A percentile compares a stretch with the other conserved stretches of the same genome.
Evolutionary conservation across 2,797 vertebrate genomes (phyloP).

Genomic region (Triplophysa yarkandensis): DNA sequence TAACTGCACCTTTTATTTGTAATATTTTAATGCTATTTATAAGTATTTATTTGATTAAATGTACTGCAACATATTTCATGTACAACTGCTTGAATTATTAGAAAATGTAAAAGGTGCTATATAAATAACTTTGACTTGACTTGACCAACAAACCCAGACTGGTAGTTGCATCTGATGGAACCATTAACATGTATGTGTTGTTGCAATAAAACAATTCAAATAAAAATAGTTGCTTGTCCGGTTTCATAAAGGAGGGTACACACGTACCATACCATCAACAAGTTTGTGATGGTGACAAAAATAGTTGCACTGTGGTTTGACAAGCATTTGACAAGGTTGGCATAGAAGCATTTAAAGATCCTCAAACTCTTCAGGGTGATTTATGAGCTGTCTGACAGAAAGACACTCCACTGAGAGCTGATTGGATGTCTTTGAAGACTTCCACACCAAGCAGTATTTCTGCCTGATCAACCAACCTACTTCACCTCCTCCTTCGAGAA

Average conservation of each 20-base stretch:
- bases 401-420: neutral
- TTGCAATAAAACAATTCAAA: too few relatives aligned
- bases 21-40: too few relatives aligned
- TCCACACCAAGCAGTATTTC: neutral
- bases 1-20: too few relatives aligned
- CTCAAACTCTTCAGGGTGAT: neutral
- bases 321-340: conserved; percentile 1
- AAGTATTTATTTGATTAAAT: too few relatives aligned
- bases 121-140: too few relatives aligned
- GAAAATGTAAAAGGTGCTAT: too few relatives aligned
- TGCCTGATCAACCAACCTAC: neutral
- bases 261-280: neutral
- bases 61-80: too few relatives aligned
- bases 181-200: too few relatives aligned
- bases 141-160: too few relatives aligned
- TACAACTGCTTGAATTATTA: too few relatives aligned
- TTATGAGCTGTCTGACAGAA: neutral
- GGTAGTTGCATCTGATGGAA: too few relatives aligned
- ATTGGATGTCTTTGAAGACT: neutral
- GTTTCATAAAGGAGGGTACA: neutral
- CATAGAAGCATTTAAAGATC: neutral
- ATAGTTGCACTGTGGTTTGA: neutral
- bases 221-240: neutral
- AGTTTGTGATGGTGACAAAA: neutral
- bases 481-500: neutral